Evolutionary conservation across 2,797 vertebrate species (phyloP).

Genomic region (Vespertilio murinus): DNA sequence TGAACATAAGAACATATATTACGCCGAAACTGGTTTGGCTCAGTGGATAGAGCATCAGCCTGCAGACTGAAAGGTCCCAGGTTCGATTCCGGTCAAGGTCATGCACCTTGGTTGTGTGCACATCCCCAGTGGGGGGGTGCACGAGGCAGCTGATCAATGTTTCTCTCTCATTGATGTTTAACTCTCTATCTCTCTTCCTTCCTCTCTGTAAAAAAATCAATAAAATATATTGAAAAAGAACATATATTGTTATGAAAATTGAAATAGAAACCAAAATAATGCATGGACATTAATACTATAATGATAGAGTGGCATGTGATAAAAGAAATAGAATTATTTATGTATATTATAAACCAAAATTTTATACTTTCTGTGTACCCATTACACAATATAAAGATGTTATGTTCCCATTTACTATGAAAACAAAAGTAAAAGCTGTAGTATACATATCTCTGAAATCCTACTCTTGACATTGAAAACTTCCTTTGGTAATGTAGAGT

Average conservation of each 20-base stretch:
- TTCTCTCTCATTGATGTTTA: too few species aligned
- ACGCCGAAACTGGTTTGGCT: too few species aligned
- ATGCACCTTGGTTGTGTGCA: too few species aligned
- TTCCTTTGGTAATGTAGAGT: not conserved
- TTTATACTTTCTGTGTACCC: constrained; percentile 55
- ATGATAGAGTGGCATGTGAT: constrained; percentile 11
- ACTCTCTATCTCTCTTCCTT: too few species aligned
- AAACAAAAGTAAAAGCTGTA: constrained; percentile 37
- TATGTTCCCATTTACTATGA: constrained; percentile 54
- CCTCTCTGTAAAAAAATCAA: too few species aligned
- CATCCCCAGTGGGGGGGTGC: too few species aligned
- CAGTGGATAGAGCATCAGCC: too few species aligned
- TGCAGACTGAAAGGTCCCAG: too few species aligned
- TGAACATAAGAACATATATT: not conserved
- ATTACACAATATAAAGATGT: constrained; percentile 49
- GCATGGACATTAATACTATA: not conserved
- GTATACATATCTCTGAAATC: constrained; percentile 15
- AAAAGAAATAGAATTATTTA: constrained; percentile 40
- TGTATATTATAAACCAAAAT: constrained; percentile 64
- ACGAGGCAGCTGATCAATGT: too few species aligned
- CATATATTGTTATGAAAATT: not conserved
- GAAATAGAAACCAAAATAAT: not conserved
- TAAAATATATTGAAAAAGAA: too few species aligned
- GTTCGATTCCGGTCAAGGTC: too few species aligned
- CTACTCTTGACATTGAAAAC: not conserved